Evolutionary conservation across 2,797 vertebrate genomes (phyloP).

Genomic region (Naso thynnoides): DNA sequence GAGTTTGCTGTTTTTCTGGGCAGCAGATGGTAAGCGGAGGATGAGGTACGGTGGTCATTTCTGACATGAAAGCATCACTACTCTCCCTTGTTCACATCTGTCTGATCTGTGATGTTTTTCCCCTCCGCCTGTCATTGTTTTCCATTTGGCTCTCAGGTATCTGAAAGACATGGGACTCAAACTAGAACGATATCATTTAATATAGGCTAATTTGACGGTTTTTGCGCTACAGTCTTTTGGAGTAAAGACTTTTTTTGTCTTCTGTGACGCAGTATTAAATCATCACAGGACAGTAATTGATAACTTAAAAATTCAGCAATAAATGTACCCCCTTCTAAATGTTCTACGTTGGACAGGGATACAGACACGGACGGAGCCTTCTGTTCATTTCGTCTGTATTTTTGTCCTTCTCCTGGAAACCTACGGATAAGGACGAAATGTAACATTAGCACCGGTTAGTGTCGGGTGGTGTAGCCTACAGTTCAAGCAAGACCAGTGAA

Average conservation of each 20-base stretch:
- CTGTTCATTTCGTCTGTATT: no score
- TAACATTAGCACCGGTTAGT: no score
- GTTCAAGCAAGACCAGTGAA: no score
- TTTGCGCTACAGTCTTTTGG: background rate
- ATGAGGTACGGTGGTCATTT: conserved; percentile 51
- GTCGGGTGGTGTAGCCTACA: no score
- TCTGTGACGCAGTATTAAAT: background rate
- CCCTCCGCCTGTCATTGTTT: background rate
- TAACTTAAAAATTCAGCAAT: conserved; percentile 15
- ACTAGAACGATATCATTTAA: background rate
- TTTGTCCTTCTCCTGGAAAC: no score
- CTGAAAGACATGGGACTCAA: background rate
- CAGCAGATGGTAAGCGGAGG: conserved; percentile 51
- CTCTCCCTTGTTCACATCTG: background rate
- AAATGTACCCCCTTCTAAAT: conserved; percentile 22
- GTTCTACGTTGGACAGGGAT: no score
- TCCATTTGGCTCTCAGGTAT: background rate
- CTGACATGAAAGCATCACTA: conserved; percentile 25
- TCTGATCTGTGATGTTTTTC: background rate
- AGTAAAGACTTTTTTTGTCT: background rate
- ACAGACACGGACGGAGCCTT: no score
- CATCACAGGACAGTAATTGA: conserved; percentile 1
- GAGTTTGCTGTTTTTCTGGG: conserved; percentile 40
- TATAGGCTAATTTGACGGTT: conserved; percentile 1
- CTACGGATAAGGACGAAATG: no score